Conservation (phyloP, 1,140 invertebrate species). For the Aradophagus sp. region DNA sequence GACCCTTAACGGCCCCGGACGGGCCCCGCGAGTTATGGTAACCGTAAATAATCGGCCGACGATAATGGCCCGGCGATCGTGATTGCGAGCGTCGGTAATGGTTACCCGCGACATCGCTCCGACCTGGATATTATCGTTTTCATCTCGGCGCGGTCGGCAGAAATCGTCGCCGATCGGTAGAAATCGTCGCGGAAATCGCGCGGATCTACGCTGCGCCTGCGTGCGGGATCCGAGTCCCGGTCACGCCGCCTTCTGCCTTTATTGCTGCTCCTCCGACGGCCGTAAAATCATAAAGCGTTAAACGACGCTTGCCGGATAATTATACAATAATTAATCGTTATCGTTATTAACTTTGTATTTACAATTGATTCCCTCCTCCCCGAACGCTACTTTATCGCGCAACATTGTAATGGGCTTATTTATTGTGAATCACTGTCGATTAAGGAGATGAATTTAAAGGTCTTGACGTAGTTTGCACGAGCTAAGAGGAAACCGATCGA, state of each 20-base stretch:
- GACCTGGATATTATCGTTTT: slow-evolving; percentile 19
- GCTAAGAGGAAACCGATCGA: too few relatives aligned
- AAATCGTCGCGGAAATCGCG: slow-evolving; percentile 1
- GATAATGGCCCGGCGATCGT: slow-evolving; percentile 63
- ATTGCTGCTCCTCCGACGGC: slow-evolving; percentile 19
- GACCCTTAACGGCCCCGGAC: slow-evolving; percentile 63
- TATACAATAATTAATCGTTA: slow-evolving; percentile 55
- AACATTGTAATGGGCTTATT: too few relatives aligned
- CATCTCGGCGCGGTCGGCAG: slow-evolving; percentile 2
- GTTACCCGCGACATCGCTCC: slow-evolving; percentile 46
- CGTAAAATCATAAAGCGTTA: slow-evolving; percentile 54
- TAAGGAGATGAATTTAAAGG: too few relatives aligned
- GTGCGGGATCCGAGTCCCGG: slow-evolving; percentile 6
- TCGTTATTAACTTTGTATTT: slow-evolving; percentile 45
- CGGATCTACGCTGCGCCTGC: neutral
- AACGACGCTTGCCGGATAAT: slow-evolving; percentile 50
- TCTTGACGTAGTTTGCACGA: too few relatives aligned
- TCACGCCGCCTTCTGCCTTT: slow-evolving; percentile 32
- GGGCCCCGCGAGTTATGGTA: slow-evolving; percentile 66
- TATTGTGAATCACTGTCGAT: too few relatives aligned
- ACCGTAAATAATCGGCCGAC: slow-evolving; percentile 69
- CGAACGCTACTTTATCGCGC: too few relatives aligned
- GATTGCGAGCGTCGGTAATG: slow-evolving; percentile 58
- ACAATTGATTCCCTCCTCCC: slow-evolving; percentile 22
- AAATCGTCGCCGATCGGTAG: neutral